Evolutionary conservation across 2,888 invertebrate species (phyloP).

Genomic region (Bruchidius siliquastri): DNA sequence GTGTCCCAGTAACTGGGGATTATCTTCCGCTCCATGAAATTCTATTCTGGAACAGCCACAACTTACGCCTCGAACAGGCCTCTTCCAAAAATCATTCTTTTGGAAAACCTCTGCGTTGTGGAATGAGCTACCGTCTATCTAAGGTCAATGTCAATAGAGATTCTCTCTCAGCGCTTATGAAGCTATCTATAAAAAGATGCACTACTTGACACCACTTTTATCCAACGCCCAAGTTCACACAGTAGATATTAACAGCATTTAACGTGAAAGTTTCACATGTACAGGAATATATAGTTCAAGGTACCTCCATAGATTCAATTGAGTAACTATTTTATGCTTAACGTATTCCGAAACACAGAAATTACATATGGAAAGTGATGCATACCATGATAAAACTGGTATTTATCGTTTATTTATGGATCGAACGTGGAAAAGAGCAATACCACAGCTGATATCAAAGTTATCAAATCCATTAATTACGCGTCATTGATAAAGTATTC

Average conservation of each 20-base stretch:
- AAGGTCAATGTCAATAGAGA: too few species aligned
- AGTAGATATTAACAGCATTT: neutral
- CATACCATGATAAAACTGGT: neutral
- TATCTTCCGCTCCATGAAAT: too few species aligned
- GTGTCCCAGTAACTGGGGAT: too few species aligned
- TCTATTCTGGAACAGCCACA: too few species aligned
- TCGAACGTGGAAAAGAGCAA: neutral
- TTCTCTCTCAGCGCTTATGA: too few species aligned
- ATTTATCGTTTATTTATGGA: neutral
- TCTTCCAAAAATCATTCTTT: too few species aligned
- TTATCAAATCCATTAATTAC: neutral
- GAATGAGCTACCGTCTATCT: too few species aligned
- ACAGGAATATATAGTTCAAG: neutral
- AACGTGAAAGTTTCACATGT: neutral
- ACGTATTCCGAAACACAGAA: neutral
- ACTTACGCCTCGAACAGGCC: too few species aligned
- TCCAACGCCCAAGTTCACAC: too few species aligned
- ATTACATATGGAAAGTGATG: neutral
- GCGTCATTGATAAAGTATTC: neutral
- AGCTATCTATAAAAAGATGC: too few species aligned
- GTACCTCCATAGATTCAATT: neutral
- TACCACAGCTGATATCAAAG: neutral
- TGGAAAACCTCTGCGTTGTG: too few species aligned
- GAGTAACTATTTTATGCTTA: neutral
- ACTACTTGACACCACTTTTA: too few species aligned